Evolutionary conservation across 2,113 vertebrate genomes (phyloP).

Genomic region (Protobothrops mucrosquamatus): DNA sequence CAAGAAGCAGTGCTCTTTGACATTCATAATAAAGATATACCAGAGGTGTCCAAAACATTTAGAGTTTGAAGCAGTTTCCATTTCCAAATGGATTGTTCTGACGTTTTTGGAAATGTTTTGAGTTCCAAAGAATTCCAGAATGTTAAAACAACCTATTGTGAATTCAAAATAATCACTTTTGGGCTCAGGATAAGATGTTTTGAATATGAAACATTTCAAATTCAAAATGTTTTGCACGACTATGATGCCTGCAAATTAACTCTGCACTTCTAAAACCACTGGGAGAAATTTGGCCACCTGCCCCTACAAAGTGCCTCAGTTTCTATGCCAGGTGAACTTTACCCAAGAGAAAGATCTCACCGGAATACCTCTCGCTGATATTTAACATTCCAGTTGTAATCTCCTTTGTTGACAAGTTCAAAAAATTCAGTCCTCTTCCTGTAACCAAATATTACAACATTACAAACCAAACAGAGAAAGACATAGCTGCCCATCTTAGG

Average conservation of each 20-base stretch:
- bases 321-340: not conserved
- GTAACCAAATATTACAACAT: slow-evolving; percentile 56
- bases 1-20: not conserved
- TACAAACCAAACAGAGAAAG: slow-evolving; percentile 34
- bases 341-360: slow-evolving; percentile 56
- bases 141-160: not conserved
- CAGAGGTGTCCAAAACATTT: not conserved
- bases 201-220: not conserved
- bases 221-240: not conserved
- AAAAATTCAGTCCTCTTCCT: slow-evolving; percentile 95
- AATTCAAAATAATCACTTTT: not conserved
- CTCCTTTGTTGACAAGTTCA: slow-evolving; percentile 91
- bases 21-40: not conserved
- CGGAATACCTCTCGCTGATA: slow-evolving; percentile 93
- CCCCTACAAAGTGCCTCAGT: not conserved
- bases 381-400: slow-evolving; percentile 93
- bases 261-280: not conserved
- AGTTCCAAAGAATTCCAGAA: not conserved
- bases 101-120: not conserved
- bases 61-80: not conserved
- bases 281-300: not conserved
- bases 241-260: not conserved
- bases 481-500: slow-evolving; percentile 11
- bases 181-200: not conserved
- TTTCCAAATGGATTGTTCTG: not conserved